Conservation (phyloP, 2,113 vertebrate genomes). For the Chascanopsetta lugubris region DNA sequence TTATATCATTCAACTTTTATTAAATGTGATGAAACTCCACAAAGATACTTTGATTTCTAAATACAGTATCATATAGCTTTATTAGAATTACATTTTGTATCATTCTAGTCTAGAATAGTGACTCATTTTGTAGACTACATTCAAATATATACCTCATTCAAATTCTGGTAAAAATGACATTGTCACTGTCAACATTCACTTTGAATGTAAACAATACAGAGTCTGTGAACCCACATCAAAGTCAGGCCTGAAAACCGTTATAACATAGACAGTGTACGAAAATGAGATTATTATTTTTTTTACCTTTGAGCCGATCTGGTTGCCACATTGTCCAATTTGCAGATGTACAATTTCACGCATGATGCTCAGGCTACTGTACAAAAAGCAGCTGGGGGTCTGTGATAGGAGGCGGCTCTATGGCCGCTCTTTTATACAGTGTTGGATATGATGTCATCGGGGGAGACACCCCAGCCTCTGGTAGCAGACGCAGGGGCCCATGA, state of each 20-base stretch:
- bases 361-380: constrained; percentile 58
- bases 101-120: too few relatives aligned
- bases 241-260: neutral
- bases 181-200: too few relatives aligned
- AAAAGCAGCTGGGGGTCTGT: constrained; percentile 54
- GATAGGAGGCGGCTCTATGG: constrained; percentile 29
- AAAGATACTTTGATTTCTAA: too few relatives aligned
- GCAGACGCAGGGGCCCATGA: neutral
- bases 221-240: too few relatives aligned
- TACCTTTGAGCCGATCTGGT: constrained; percentile 98
- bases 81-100: too few relatives aligned
- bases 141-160: too few relatives aligned
- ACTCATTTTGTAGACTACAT: too few relatives aligned
- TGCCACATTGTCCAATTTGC: constrained; percentile 98
- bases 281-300: constrained; percentile 19
- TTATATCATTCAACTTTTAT: too few relatives aligned
- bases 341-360: constrained; percentile 99
- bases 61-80: too few relatives aligned
- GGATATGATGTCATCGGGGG: constrained; percentile 73
- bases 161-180: too few relatives aligned
- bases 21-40: too few relatives aligned
- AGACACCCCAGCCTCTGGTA: constrained; percentile 25
- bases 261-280: neutral
- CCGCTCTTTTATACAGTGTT: constrained; percentile 59
- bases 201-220: too few relatives aligned